These are phyloP conservation scores for Bellardia pandia DNA, from an alignment of 2,888 invertebrate species.

Conservation along the genomic window DNA sequence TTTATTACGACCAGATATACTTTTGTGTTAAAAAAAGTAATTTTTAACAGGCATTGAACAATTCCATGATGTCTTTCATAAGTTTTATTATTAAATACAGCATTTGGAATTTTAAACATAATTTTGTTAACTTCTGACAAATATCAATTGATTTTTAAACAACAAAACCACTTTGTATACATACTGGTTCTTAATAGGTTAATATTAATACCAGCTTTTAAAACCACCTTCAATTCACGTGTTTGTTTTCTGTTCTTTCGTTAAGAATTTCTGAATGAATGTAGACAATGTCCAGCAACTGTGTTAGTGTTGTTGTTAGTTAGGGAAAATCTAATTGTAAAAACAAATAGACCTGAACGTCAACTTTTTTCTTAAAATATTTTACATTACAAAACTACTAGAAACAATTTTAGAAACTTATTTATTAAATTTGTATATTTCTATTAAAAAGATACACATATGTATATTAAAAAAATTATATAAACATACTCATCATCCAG, in stretches of 20 bases:
- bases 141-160: too few relatives aligned
- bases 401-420: not conserved
- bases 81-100: too few relatives aligned
- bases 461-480: not conserved
- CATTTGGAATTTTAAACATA: too few relatives aligned
- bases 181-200: not conserved
- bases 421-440: not conserved
- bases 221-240: constrained; percentile 20
- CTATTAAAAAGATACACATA: not conserved
- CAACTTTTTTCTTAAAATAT: not conserved
- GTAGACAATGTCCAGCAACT: not conserved
- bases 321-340: constrained; percentile 6
- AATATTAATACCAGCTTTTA: not conserved
- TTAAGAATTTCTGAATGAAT: constrained; percentile 30
- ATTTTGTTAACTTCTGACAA: too few relatives aligned
- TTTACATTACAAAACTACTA: not conserved
- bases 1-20: too few relatives aligned
- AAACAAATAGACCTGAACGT: constrained; percentile 24
- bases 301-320: too few relatives aligned
- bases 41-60: too few relatives aligned
- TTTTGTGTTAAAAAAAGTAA: too few relatives aligned
- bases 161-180: too few relatives aligned
- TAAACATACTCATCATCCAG: constrained; percentile 68
- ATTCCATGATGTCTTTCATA: too few relatives aligned
- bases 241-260: not conserved